Conservation (phyloP, 2,797 vertebrate species). For the Glyptemys insculpta region DNA sequence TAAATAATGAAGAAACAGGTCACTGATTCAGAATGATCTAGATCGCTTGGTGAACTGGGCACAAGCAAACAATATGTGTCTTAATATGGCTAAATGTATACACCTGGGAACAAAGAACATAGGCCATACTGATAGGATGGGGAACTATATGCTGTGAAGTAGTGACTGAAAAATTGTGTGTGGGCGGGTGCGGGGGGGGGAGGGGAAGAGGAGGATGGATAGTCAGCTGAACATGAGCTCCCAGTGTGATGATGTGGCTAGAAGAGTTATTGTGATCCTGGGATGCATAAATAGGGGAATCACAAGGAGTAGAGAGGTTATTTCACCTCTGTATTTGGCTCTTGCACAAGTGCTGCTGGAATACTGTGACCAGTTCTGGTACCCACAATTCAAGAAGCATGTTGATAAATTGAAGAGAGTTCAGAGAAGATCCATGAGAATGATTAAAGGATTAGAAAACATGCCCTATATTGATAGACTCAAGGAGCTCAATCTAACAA, state of each 20-base stretch:
- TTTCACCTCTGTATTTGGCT: not conserved
- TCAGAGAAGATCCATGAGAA: not conserved
- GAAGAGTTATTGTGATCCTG: not conserved
- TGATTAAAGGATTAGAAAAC: not conserved
- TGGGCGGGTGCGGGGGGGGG: too few relatives aligned
- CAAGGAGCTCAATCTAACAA: not conserved
- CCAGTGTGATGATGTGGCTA: not conserved
- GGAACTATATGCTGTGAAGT: not conserved
- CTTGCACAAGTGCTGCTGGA: not conserved
- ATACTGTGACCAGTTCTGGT: not conserved
- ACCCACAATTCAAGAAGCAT: not conserved
- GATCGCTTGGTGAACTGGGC: not conserved
- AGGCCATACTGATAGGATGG: not conserved
- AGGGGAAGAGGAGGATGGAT: too few relatives aligned
- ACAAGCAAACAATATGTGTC: not conserved
- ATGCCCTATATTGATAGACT: not conserved
- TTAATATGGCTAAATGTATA: not conserved
- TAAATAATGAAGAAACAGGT: not conserved
- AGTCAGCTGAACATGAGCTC: not conserved
- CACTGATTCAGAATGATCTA: not conserved
- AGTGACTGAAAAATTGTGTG: not conserved
- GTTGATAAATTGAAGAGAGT: not conserved
- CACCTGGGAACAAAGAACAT: not conserved
- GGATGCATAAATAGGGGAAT: not conserved
- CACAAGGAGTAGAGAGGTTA: not conserved